phyloP scores from a whole-genome alignment of 2,888 invertebrate genomes.

The Resseliella maxima region DNA sequence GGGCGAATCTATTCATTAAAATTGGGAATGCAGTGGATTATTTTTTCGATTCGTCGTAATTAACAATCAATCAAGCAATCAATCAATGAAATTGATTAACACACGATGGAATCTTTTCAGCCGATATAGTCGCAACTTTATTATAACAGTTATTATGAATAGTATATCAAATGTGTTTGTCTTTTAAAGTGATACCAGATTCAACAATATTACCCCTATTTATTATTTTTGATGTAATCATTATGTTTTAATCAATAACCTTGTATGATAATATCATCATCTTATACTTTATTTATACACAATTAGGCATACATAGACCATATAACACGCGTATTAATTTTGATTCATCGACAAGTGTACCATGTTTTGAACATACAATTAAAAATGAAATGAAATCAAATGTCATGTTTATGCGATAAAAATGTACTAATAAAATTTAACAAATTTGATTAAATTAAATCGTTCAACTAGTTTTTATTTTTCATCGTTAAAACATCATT shows the following conservation, averaged over 20 bases:
- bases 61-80: neutral
- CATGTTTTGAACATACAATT: too few species aligned
- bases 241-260: conserved; percentile 23
- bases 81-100: neutral
- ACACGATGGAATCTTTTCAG: neutral
- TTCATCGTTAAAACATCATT: too few species aligned
- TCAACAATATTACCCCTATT: neutral
- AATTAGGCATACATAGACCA: neutral
- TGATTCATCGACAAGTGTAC: neutral
- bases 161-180: conserved; percentile 6
- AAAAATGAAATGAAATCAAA: neutral
- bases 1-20: neutral
- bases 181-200: conserved; percentile 3
- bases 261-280: neutral
- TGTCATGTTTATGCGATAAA: neutral
- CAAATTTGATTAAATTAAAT: neutral
- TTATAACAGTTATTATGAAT: neutral
- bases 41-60: neutral
- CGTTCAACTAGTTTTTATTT: too few species aligned
- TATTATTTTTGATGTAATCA: conserved; percentile 29
- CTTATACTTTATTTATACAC: conserved; percentile 9
- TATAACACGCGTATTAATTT: neutral
- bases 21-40: neutral
- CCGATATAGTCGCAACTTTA: neutral
- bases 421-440: neutral